Evolutionary conservation across 2,797 vertebrate species (phyloP).

Genomic region (Echiichthys vipera): DNA sequence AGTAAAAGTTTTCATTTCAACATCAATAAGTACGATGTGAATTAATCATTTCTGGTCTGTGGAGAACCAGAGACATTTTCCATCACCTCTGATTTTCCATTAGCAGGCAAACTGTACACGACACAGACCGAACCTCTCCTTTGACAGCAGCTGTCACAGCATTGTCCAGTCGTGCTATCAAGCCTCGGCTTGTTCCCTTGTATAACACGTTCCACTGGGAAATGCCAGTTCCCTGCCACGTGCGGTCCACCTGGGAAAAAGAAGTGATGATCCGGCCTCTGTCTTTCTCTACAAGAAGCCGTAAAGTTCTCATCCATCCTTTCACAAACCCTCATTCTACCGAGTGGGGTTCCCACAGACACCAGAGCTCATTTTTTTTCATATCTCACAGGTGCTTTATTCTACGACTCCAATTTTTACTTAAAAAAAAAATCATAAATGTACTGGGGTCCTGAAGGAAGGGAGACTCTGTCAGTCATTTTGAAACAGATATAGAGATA

Average conservation of each 20-base stretch:
- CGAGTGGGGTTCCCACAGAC: no score
- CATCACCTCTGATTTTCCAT: constrained; percentile 31
- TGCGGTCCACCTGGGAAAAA: constrained; percentile 36
- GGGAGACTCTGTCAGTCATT: no score
- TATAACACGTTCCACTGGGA: constrained; percentile 58
- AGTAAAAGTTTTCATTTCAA: no score
- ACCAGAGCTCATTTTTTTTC: no score
- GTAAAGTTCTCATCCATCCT: background rate
- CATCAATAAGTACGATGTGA: constrained; percentile 25
- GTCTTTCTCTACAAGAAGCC: constrained; percentile 11
- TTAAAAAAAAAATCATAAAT: no score
- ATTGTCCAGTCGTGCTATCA: constrained; percentile 31
- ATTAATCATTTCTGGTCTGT: constrained; percentile 28
- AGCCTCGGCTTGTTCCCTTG: constrained; percentile 59
- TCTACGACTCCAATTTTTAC: no score
- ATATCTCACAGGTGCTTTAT: no score
- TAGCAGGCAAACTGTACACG: constrained; percentile 22
- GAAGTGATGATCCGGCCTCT: constrained; percentile 11
- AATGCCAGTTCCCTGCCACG: constrained; percentile 38
- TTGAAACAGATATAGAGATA: no score
- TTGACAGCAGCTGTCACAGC: constrained; percentile 60
- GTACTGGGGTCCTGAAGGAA: no score
- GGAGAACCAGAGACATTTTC: constrained; percentile 1
- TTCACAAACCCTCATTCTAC: no score
- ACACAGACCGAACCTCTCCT: constrained; percentile 28